These are phyloP conservation scores for Leptosomus discolor DNA, from an alignment of 2,113 vertebrate genomes.

Conservation along the genomic window DNA sequence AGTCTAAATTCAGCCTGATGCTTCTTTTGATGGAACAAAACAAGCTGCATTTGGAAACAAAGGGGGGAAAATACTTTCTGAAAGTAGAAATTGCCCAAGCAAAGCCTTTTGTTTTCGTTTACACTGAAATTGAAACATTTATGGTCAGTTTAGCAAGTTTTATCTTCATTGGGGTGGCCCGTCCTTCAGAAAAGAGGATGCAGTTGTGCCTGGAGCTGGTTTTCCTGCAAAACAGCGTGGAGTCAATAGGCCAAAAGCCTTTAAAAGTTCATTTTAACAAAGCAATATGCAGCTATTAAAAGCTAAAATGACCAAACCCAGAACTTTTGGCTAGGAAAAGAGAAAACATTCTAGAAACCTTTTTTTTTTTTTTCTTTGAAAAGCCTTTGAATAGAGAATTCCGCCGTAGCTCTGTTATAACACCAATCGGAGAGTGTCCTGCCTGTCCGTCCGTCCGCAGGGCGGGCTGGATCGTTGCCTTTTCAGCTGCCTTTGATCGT, in stretches of 20 bases:
- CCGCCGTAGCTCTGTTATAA: background rate
- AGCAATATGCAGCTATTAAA: background rate
- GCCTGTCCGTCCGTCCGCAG: background rate
- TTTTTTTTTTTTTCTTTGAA: background rate
- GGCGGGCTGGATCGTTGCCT: too few species aligned
- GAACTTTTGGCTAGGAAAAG: too few species aligned
- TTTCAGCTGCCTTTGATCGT: background rate
- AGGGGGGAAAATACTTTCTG: background rate
- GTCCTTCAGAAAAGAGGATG: background rate
- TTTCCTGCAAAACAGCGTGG: rapidly evolving
- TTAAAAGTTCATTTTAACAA: background rate
- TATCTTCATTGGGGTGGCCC: background rate
- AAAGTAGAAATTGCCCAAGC: background rate
- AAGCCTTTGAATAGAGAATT: background rate
- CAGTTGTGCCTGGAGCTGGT: background rate
- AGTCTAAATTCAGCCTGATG: background rate
- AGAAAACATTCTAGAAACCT: too few species aligned
- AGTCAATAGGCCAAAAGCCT: background rate
- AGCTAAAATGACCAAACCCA: background rate
- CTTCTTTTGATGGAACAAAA: background rate
- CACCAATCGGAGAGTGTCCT: too few species aligned
- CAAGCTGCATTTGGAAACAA: background rate
- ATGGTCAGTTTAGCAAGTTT: background rate
- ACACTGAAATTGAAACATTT: background rate
- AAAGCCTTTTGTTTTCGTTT: background rate